Conservation (phyloP, 2,113 vertebrate species). For the Pterocles gutturalis region DNA sequence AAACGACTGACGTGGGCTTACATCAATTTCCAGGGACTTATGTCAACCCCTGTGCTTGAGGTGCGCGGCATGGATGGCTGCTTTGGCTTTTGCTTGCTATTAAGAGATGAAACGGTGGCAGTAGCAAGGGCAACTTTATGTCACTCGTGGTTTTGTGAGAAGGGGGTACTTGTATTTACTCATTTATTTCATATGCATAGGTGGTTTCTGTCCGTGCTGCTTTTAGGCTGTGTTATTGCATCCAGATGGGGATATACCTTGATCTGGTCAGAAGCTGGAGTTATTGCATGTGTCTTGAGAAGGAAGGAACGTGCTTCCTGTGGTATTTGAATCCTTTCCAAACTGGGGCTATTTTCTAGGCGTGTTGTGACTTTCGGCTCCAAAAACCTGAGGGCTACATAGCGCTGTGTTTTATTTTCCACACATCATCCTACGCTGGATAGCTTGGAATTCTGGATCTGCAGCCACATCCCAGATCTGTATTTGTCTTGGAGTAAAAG, state of each 20-base stretch:
- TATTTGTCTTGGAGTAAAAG: conserved; percentile 62
- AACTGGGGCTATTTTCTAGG: conserved; percentile 37
- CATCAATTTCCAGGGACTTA: conserved; percentile 13
- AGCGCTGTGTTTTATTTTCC: conserved; percentile 58
- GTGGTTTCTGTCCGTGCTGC: conserved; percentile 1
- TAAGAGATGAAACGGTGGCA: not conserved
- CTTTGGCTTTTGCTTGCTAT: not conserved
- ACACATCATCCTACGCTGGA: conserved; percentile 35
- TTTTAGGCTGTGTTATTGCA: conserved; percentile 34
- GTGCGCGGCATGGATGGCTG: not conserved
- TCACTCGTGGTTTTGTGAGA: conserved; percentile 8
- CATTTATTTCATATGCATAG: not conserved
- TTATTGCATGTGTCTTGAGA: not conserved
- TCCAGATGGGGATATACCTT: conserved; percentile 60
- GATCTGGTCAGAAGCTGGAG: conserved; percentile 43
- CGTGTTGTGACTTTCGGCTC: conserved; percentile 41
- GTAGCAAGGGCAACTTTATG: not conserved
- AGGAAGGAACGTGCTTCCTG: conserved; percentile 46
- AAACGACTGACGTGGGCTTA: not conserved
- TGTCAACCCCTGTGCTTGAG: not conserved
- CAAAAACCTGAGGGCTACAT: conserved; percentile 51
- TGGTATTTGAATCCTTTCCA: conserved; percentile 52
- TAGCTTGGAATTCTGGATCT: conserved; percentile 49
- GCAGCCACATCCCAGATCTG: conserved; percentile 56
- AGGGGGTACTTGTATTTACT: not conserved